phyloP scores from a whole-genome alignment of 2,888 invertebrate species.

The Polietes domitor region DNA sequence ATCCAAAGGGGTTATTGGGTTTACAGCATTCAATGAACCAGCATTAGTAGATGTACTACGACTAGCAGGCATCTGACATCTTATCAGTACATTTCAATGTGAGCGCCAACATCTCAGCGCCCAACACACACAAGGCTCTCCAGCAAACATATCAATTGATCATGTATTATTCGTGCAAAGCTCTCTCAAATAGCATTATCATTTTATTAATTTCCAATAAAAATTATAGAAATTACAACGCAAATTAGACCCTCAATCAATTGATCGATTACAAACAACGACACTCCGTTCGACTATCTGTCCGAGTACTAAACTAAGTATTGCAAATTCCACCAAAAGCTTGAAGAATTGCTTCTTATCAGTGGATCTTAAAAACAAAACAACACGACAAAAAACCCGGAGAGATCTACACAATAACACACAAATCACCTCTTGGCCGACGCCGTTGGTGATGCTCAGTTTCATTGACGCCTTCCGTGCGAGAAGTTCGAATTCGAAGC shows the following conservation, averaged over 20 bases:
- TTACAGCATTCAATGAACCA: no score
- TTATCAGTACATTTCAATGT: no score
- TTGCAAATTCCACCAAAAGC: neutral
- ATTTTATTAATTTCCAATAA: neutral
- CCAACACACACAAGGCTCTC: neutral
- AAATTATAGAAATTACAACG: conserved; percentile 22
- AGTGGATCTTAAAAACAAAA: neutral
- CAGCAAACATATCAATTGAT: neutral
- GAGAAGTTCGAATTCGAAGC: neutral
- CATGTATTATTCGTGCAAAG: neutral
- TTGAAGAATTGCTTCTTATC: neutral
- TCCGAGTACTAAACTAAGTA: no score
- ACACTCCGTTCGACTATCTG: neutral
- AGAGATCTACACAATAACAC: neutral
- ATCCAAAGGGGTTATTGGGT: no score
- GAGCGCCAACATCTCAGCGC: neutral
- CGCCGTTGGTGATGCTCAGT: neutral
- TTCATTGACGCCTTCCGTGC: neutral
- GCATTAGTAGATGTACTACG: no score
- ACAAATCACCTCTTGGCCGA: neutral
- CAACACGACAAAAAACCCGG: neutral
- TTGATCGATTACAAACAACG: neutral
- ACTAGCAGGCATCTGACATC: no score
- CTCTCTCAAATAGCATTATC: neutral
- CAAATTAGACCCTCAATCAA: neutral